Percentiles rank a stretch among this genome's conserved stretches.
These are phyloP conservation scores for Indicator maculatus DNA, from an alignment of 2,113 vertebrate species.

Conservation along the genomic window DNA sequence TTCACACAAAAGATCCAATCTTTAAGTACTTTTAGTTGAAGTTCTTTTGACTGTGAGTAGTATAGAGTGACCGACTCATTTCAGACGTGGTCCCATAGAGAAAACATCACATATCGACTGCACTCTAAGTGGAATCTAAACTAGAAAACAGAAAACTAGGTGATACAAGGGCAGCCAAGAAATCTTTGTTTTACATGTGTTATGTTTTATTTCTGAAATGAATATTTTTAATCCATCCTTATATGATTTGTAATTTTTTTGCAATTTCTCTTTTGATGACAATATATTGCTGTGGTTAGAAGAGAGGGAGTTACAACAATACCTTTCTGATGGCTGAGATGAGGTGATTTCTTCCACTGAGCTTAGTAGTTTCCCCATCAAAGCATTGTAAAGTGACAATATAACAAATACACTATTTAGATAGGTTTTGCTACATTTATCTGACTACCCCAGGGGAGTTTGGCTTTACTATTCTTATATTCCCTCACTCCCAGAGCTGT, in stretches of 20 bases:
- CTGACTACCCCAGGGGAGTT: conserved; percentile 13
- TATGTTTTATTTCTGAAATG: neutral
- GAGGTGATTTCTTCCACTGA: neutral
- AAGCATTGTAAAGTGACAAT: conserved; percentile 47
- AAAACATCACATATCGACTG: conserved; percentile 1
- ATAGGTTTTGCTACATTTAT: conserved; percentile 63
- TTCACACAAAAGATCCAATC: conserved; percentile 52
- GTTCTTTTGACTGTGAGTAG: conserved; percentile 18
- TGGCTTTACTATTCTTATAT: conserved; percentile 35
- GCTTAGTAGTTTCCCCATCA: conserved; percentile 21
- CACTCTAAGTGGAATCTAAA: neutral
- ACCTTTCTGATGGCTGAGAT: conserved; percentile 6
- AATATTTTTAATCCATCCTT: neutral
- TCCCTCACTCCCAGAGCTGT: conserved; percentile 35
- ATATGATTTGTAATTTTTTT: neutral
- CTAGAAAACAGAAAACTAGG: neutral
- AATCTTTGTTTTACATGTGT: neutral
- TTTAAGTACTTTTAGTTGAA: conserved; percentile 47
- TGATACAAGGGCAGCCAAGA: neutral
- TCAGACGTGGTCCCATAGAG: conserved; percentile 4
- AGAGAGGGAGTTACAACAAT: neutral
- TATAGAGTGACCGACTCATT: conserved; percentile 1
- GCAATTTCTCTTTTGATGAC: neutral
- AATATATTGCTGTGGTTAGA: neutral
- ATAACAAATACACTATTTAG: conserved; percentile 61